Conservation (phyloP, 2,888 invertebrate genomes). For the Yponomeuta malinellus region DNA sequence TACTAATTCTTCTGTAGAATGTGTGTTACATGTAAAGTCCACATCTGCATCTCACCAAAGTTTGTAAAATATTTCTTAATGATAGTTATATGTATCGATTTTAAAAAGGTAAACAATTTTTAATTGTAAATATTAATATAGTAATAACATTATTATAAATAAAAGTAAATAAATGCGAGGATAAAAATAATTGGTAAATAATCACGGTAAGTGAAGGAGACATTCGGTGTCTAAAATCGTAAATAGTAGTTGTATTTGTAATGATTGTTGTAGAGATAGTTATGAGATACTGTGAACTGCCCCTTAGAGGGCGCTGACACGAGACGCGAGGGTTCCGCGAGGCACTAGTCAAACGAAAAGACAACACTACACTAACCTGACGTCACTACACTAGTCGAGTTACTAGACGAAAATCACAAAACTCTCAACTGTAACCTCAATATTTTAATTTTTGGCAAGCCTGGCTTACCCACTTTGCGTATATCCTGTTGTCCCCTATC, state of each 20-base stretch:
- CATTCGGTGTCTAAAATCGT: slow-evolving; percentile 70
- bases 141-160: neutral
- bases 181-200: slow-evolving; percentile 48
- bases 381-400: neutral
- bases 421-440: neutral
- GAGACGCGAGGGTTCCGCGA: slow-evolving; percentile 49
- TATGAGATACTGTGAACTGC: slow-evolving; percentile 50
- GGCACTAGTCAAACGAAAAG: slow-evolving; percentile 59
- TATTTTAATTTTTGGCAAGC: neutral
- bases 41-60: slow-evolving; percentile 73
- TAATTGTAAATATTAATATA: slow-evolving; percentile 41
- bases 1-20: slow-evolving; percentile 38
- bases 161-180: slow-evolving; percentile 45
- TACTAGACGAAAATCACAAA: neutral
- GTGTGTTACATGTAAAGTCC: slow-evolving; percentile 60
- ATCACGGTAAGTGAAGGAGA: slow-evolving; percentile 53
- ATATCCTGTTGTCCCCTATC: no score
- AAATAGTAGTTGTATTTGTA: slow-evolving; percentile 73
- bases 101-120: slow-evolving; percentile 59
- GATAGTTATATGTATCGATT: slow-evolving; percentile 68
- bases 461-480: neutral
- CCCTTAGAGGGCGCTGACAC: slow-evolving; percentile 33
- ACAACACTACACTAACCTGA: slow-evolving; percentile 15
- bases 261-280: slow-evolving; percentile 68
- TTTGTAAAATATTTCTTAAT: slow-evolving; percentile 74